Conservation (phyloP, 1,140 invertebrate species). For the Sycophila sp. region DNA sequence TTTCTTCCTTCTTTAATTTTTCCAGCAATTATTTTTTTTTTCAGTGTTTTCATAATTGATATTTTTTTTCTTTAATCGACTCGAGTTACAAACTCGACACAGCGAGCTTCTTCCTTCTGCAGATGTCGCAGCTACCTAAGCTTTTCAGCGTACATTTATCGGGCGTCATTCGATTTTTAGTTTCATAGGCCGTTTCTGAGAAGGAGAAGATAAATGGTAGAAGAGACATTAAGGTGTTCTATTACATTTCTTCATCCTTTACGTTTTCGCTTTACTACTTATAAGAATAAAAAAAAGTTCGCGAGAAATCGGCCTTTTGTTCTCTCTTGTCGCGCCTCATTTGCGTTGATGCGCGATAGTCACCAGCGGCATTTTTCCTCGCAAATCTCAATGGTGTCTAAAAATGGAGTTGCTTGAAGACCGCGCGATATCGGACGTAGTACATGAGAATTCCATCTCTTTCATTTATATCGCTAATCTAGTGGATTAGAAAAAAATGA, state of each 20-base stretch:
- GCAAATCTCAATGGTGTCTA: not conserved
- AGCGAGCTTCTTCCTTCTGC: not conserved
- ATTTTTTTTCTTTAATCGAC: constrained; percentile 2
- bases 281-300: no score
- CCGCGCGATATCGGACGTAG: not conserved
- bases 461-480: not conserved
- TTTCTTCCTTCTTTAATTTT: constrained; percentile 19
- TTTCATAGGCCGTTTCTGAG: constrained; percentile 28
- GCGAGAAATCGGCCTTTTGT: constrained; percentile 10
- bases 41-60: constrained; percentile 32
- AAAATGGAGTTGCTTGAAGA: no score
- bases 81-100: not conserved
- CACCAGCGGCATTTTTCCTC: constrained; percentile 6
- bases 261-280: not conserved
- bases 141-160: not conserved
- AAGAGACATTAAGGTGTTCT: constrained; percentile 6
- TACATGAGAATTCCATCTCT: not conserved
- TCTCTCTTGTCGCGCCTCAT: not conserved
- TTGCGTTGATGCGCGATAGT: not conserved
- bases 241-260: not conserved
- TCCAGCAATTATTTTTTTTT: constrained; percentile 12
- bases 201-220: constrained; percentile 14
- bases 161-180: not conserved
- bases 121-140: constrained; percentile 10
- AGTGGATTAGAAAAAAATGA: not conserved